Base-by-base conservation (phyloP, 2,888 invertebrate genomes). In the Cryptosula pallasiana region DNA sequence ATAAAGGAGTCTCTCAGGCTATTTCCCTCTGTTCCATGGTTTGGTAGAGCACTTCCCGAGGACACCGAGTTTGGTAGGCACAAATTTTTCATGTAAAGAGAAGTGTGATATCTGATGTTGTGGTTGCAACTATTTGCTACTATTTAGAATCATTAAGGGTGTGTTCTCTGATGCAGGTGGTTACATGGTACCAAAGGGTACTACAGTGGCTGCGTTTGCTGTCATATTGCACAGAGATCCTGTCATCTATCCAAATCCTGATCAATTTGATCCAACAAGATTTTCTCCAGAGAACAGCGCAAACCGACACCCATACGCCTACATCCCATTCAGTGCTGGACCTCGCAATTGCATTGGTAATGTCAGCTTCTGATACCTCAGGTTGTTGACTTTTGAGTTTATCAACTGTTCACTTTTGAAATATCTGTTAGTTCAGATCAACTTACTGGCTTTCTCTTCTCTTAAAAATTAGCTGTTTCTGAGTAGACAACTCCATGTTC, bases 231-330 rank as follows among this genome's bases (percentile, higher is more conserved):
- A 91, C 81, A 87, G 89, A 3, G 87, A 90, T 79, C 87, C 88
- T 0, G 86, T 88, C n/a, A 84, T 88, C 71, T 92, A 88, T 84
- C 87, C 89, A 0, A 86, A 91, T 75, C 90, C 92, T 0, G 87
- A 89, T 58, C 87, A 87, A 75, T 94, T 92, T 81, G 88, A 93
- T 86, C 93, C 94, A 0, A 93, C 93, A 71, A 85, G 91, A 75
- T 92, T 92, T 82, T 80, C 89, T 75, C 91, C 92, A 0, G 89
- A 91, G 78, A 89, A 88, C 76, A 90, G 90, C 74, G 90, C 90
- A 70, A 89, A 89, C 78, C 89, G 93, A 74, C 92, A 93, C 76
- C 82, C 87, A 1, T 87, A 79, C 77, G 79, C 85, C 25, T 87
- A 81, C 76, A 78, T 86, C 1, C 87, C 87, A 0, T 87, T 87